Base-by-base conservation (phyloP, 92 coral and sea anemone species). In the Porites divaricata region DNA sequence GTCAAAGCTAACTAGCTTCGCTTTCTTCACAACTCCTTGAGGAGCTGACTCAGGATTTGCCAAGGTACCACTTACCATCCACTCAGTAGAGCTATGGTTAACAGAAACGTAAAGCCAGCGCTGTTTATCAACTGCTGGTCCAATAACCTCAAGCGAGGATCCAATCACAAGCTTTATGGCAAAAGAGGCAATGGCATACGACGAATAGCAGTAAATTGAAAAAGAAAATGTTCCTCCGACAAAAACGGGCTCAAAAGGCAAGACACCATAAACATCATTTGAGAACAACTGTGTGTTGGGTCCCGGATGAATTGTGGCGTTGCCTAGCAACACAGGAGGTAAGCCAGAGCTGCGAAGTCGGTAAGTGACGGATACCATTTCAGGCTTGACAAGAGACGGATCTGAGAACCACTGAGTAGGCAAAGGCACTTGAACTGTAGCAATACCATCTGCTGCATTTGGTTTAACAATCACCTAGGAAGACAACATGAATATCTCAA, bases 21-120 rank as follows among this genome's bases (percentile, higher is more conserved):
- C 90, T 14, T 73, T 77, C 74, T 41, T 89, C 23, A 89, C 92
- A 45, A 65, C 20, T 26, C 92, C 92, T 48, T 62, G 20, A 48
- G 80, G 89, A 9, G 70, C 83, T 23, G 64, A 70, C 56, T 89
- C 79, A 51, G 89, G 92, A 68, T 85, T 71, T 10, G 70, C 80
- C 9, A 73, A 72, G 21, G 89, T 66, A 21, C 70, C 92, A 67
- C 92, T 89, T 66, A 89, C 86, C 52, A 82, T 76, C 89, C 85
- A 84, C 72, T 78, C 73, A 15, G 86, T 71, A 24, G 82, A 66
- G 80, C 89, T 85, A 20, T 48, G 84, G 61, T 89, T 89, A 28
- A 75, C 87, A 21, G 86, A 35, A 5, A 74, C 89, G 61, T 71
- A 79, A 23, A 79, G 70, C 92, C 92, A 89, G 22, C n/a, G 45